Base-by-base conservation (phyloP, 2,113 vertebrate genomes). In the Pycnonotus jocosus region DNA sequence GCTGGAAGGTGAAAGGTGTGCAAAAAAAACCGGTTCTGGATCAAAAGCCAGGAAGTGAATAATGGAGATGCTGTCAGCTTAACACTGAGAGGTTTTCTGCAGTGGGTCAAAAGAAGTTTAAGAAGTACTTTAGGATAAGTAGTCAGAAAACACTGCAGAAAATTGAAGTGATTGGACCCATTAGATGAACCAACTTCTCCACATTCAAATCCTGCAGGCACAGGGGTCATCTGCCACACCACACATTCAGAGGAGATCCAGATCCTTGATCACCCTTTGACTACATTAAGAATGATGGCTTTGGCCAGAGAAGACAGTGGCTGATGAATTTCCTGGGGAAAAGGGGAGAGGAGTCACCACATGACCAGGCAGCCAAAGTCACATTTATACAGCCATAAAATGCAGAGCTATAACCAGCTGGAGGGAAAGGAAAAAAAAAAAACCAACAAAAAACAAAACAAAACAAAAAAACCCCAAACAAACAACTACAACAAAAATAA, bases 131-230 rank as follows among this genome's bases (percentile, higher is more conserved):
- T 42, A 35, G 40, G 17, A n/a, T 11, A 69, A 47, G 2, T 10
- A 31, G 12, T 15, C 16, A 56, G 0, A 0, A 87, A 70, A 65
- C 22, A 12, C 25, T 25, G 9, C 17, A 30, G 37, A 62, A 47
- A 53, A 77, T 5, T 44, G 5, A 69, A 64, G 50, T 16, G 64
- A 48, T 42, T 11, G 14, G 6, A 56, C 5, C 11, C 20, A n/a
- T n/a, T 35, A n/a, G 20, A 40, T n/a, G 11, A 69, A 25, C 11
- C 47, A 64, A 5, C 6, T 50, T 72, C 15, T 6, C 11, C 15
- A 7, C 23, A 45, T 22, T 73, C 2, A 10, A 44, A 30, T 48
- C 19, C 40, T 33, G 37, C 73, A 68, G 58, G 30, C 31, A 21
- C 5, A 8, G 58, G 42, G 5, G 5, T 71, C 8, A 24, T 31